Base-by-base conservation (phyloP, 1,140 invertebrate species). In the Hylaeus volcanicus region DNA sequence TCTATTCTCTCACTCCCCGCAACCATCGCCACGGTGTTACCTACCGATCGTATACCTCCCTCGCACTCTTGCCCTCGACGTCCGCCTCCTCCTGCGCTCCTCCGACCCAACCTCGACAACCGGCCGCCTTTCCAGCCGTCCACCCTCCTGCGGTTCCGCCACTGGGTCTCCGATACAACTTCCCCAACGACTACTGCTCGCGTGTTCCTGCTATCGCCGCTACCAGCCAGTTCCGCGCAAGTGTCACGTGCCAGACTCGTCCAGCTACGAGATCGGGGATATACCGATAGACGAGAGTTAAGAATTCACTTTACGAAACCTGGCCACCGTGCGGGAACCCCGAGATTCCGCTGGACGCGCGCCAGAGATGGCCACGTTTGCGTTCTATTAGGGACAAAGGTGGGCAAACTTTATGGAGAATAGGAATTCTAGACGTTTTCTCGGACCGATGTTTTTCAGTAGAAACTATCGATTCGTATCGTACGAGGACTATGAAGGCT, bases 1-100 rank as follows among this genome's bases (percentile, higher is more conserved):
- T 87, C 88, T 86, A 87, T 88, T 88, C 82, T 82, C 85, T 90
- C 84, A 81, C 75, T 88, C 87, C 79, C 86, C 83, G 84, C 85
- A 86, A 86, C 76, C 84, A 86, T 83, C 79, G 84, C 84, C 84
- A 86, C 88, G 85, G 87, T 85, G 86, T 88, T 85, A 82, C 84
- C 76, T 82, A 77, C 85, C 85, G 79, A 86, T 81, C 79, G 74
- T 71, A 26, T 26, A 53, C 81, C 74, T 81, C 70, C 83, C 63
- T 82, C 78, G 66, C 58, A 43, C 60, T 73, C 55, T 80, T 61
- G 55, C 74, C 26, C 70, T 63, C 58, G 45, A 56, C 45, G 14
- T 65, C 45, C 55, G 39, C 73, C 48, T 66, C 61, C 55, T 66
- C 68, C 37, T 70, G 65, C 66, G 53, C 65, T 69, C 58, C 61